Evolutionary conservation across 2,797 vertebrate species (phyloP).

Genomic region (Denticeps clupeoides): DNA sequence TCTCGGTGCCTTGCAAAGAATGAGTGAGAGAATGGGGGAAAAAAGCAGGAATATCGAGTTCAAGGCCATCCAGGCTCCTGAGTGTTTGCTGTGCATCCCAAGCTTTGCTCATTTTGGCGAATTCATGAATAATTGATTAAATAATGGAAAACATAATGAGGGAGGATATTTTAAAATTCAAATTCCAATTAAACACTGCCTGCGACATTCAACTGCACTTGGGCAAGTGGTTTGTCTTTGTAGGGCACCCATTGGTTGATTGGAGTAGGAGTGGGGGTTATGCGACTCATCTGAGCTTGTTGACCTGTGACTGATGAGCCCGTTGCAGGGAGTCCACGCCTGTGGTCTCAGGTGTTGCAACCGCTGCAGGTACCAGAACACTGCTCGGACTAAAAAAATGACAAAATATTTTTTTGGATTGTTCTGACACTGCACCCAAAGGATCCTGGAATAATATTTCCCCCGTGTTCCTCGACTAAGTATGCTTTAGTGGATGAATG

Average conservation of each 20-base stretch:
- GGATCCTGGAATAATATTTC: no score
- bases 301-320: neutral
- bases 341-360: no score
- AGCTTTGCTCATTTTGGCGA: constrained; percentile 41
- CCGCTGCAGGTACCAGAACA: no score
- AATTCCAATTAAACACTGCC: constrained; percentile 65
- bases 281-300: neutral
- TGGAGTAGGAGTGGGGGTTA: constrained; percentile 1
- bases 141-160: constrained; percentile 68
- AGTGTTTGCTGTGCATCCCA: constrained; percentile 49
- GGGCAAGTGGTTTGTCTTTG: constrained; percentile 34
- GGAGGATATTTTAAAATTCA: constrained; percentile 65
- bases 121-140: constrained; percentile 71
- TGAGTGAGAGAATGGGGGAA: neutral
- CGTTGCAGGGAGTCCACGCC: no score
- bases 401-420: no score
- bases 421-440: no score
- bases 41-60: neutral
- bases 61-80: constrained; percentile 22
- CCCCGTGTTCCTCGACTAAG: no score
- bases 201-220: constrained; percentile 32
- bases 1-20: neutral
- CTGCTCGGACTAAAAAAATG: no score
- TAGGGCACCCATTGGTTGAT: constrained; percentile 39
- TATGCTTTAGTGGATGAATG: no score